phyloP scores from a whole-genome alignment of 2,888 invertebrate genomes.

The Clunio marinus region DNA sequence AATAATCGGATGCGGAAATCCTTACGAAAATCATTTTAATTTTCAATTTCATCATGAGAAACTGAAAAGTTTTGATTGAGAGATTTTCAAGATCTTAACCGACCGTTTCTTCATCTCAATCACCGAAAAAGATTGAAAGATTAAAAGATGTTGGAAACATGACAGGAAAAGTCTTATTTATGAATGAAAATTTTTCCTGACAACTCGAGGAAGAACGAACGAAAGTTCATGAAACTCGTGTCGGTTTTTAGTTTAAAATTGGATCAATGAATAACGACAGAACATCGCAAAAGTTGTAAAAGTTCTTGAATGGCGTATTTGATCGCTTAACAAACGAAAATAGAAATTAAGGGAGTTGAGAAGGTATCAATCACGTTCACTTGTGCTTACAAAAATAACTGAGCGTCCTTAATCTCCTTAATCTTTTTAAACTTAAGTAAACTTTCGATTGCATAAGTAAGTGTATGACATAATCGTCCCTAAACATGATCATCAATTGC shows the following conservation, averaged over 20 bases:
- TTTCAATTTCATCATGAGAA: background rate
- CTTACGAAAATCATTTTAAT: background rate
- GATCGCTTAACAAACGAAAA: background rate
- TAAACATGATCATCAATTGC: too few species aligned
- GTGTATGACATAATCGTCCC: too few species aligned
- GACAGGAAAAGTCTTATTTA: background rate
- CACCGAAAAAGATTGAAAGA: background rate
- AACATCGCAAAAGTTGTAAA: background rate
- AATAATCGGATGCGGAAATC: background rate
- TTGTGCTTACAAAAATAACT: too few species aligned
- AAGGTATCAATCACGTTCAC: background rate
- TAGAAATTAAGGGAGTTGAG: background rate
- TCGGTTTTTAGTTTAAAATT: background rate
- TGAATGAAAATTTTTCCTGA: background rate
- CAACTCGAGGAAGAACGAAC: too few species aligned
- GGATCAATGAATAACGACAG: background rate
- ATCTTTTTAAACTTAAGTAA: too few species aligned
- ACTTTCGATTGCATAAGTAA: too few species aligned
- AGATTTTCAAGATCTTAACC: background rate
- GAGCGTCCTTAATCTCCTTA: background rate
- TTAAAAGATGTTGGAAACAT: background rate
- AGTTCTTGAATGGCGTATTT: background rate
- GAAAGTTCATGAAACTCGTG: background rate
- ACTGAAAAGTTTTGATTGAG: background rate
- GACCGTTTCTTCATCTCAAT: slow-evolving; percentile 10